phyloP scores from a whole-genome alignment of 2,113 vertebrate genomes.

The Ornithorhynchus anatinus region DNA sequence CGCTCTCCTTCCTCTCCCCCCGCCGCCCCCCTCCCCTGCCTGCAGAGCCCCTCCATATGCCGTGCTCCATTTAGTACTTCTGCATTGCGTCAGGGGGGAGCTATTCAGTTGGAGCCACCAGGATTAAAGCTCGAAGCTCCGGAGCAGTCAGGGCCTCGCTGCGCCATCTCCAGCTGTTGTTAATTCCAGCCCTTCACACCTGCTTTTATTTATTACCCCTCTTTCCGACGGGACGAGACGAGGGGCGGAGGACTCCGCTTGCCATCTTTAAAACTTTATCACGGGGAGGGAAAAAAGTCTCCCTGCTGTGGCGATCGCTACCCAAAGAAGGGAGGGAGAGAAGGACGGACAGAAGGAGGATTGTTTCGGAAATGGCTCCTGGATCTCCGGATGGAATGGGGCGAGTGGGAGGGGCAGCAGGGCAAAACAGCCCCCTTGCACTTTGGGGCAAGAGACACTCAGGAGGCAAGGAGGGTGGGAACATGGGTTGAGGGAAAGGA shows the following conservation, averaged over 20 bases:
- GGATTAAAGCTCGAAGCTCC: slow-evolving; percentile 72
- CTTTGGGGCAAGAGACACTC: too few relatives aligned
- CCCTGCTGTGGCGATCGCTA: too few relatives aligned
- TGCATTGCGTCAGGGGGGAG: slow-evolving; percentile 75
- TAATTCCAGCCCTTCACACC: slow-evolving; percentile 75
- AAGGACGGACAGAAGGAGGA: too few relatives aligned
- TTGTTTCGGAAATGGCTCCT: too few relatives aligned
- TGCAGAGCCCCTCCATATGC: slow-evolving; percentile 71
- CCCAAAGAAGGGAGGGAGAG: too few relatives aligned
- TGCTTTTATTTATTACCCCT: slow-evolving; percentile 80
- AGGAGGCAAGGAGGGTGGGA: too few relatives aligned
- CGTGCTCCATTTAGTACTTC: slow-evolving; percentile 67
- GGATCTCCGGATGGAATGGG: too few relatives aligned
- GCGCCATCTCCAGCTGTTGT: slow-evolving; percentile 72
- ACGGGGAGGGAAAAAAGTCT: slow-evolving; percentile 34
- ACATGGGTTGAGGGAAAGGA: too few relatives aligned
- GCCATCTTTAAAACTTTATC: slow-evolving; percentile 65
- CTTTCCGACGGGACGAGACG: slow-evolving; percentile 64
- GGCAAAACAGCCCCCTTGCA: too few relatives aligned
- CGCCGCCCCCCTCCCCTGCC: slow-evolving; percentile 4
- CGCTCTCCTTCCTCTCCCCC: not conserved
- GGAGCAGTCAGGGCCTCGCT: slow-evolving; percentile 71
- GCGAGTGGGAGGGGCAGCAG: too few relatives aligned
- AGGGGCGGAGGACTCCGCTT: slow-evolving; percentile 66
- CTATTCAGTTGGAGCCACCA: slow-evolving; percentile 68